Percentiles rank a stretch among this genome's conserved stretches.
Conservation (phyloP, 2,797 vertebrate species). For the Echeneis naucrates region DNA sequence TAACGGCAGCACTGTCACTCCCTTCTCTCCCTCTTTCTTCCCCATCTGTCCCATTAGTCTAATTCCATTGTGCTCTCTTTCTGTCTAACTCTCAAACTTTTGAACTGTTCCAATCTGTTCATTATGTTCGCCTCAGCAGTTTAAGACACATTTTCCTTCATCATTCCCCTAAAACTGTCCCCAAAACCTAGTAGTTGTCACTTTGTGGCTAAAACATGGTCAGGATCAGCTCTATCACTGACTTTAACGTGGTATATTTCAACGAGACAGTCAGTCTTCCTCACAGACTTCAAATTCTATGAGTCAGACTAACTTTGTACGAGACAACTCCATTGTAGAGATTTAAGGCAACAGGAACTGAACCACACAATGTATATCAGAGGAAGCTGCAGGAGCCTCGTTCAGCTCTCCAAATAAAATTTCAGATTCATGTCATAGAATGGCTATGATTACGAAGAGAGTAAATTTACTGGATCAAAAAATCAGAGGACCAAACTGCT, state of each 20-base stretch:
- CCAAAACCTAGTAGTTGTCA: background rate
- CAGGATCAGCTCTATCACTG: background rate
- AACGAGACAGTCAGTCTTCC: background rate
- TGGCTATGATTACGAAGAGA: no score
- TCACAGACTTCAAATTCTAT: no score
- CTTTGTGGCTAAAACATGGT: background rate
- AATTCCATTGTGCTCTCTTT: background rate
- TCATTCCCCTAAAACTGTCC: slow-evolving; percentile 6
- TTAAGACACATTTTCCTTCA: slow-evolving; percentile 9
- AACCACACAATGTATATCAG: background rate
- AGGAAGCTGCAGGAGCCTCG: background rate
- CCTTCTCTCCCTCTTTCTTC: slow-evolving; percentile 15
- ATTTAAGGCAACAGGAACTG: background rate
- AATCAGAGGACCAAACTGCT: no score
- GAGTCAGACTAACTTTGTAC: background rate
- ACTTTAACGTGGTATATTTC: background rate
- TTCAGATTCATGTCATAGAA: no score
- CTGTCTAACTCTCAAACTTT: slow-evolving; percentile 8
- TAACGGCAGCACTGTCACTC: slow-evolving; percentile 3
- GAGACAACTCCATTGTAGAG: background rate
- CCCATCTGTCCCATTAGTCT: background rate
- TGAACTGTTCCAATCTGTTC: slow-evolving; percentile 24
- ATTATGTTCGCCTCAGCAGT: slow-evolving; percentile 39
- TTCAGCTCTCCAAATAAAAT: background rate
- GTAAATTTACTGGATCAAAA: no score